phyloP scores from a whole-genome alignment of 2,888 invertebrate species.

The Diarsia rubi region DNA sequence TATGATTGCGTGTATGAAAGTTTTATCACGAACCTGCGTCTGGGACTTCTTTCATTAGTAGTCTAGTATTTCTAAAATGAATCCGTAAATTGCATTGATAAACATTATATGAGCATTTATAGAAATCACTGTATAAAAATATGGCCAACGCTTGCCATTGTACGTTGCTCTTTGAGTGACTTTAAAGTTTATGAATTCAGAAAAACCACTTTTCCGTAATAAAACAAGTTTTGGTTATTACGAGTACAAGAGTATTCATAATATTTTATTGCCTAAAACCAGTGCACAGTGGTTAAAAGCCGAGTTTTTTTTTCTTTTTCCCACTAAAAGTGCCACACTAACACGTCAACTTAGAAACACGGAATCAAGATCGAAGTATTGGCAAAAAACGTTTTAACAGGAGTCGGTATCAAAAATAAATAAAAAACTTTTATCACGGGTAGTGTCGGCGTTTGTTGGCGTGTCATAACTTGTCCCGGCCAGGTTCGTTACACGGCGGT shows the following conservation, averaged over 20 bases:
- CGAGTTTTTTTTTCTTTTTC: neutral
- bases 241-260: neutral
- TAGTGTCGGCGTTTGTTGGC: constrained; percentile 84
- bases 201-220: neutral
- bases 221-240: neutral
- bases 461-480: constrained; percentile 86
- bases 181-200: neutral
- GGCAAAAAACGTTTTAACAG: constrained; percentile 53
- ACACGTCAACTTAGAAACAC: constrained; percentile 31
- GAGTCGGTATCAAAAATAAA: constrained; percentile 78
- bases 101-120: neutral
- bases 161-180: neutral
- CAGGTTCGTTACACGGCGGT: constrained; percentile 81
- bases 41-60: constrained; percentile 26
- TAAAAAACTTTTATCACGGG: constrained; percentile 74
- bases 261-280: neutral
- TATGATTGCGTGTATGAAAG: constrained; percentile 69
- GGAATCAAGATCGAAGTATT: constrained; percentile 47
- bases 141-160: neutral
- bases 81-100: neutral
- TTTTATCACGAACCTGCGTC: constrained; percentile 41
- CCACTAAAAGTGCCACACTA: constrained; percentile 5
- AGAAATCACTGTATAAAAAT: neutral
- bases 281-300: neutral
- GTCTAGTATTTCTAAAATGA: constrained; percentile 8